Percentiles rank a stretch among this genome's conserved stretches.
Evolutionary conservation across 2,888 invertebrate genomes (phyloP).

Genomic region (Drosophila robusta): DNA sequence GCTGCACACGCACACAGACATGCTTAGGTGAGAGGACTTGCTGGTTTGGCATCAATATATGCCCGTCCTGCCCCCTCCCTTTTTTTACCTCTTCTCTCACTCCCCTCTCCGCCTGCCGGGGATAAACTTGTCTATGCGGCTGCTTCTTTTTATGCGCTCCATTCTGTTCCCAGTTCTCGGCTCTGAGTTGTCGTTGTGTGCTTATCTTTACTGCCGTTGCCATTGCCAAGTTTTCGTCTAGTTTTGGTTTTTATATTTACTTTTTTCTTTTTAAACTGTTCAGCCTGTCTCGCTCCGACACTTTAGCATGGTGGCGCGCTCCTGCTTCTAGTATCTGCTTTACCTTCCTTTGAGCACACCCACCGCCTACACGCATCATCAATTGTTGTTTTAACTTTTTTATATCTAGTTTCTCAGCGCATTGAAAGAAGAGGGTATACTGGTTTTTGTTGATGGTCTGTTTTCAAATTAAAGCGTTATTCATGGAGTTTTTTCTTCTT

Average conservation of each 20-base stretch:
- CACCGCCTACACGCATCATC: constrained; percentile 73
- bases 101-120: constrained; percentile 20
- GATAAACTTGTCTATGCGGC: constrained; percentile 72
- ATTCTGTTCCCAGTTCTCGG: constrained; percentile 35
- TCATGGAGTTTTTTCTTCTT: too few relatives aligned
- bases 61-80: constrained; percentile 10
- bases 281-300: constrained; percentile 30
- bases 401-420: background rate
- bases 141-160: constrained; percentile 49
- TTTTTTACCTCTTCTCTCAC: background rate
- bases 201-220: constrained; percentile 60
- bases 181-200: constrained; percentile 27
- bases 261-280: constrained; percentile 18
- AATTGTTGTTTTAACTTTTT: constrained; percentile 5
- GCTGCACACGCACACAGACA: background rate
- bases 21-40: constrained; percentile 54
- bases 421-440: background rate
- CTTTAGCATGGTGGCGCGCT: constrained; percentile 5
- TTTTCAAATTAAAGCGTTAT: background rate
- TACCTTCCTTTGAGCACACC: constrained; percentile 40
- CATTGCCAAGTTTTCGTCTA: constrained; percentile 77
- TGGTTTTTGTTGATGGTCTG: background rate
- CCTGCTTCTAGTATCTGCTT: constrained; percentile 7
- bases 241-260: constrained; percentile 45
- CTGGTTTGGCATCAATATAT: constrained; percentile 53